phyloP scores from a whole-genome alignment of 1,140 invertebrate species.

The Melitaea cinxia region DNA sequence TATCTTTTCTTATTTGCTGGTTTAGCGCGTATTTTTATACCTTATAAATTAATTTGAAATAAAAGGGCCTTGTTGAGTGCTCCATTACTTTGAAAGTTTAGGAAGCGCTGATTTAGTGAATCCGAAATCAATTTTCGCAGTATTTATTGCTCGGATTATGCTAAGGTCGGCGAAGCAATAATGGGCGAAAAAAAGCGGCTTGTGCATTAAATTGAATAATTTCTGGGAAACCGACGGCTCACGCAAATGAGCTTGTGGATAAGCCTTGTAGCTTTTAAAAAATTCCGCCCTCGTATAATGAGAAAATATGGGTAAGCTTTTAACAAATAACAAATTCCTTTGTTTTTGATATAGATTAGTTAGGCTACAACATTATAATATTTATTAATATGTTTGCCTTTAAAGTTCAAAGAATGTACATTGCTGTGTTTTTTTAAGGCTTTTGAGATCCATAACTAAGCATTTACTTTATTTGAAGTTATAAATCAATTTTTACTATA shows the following conservation, averaged over 20 bases:
- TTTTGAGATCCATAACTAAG: too few relatives aligned
- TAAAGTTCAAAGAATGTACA: too few relatives aligned
- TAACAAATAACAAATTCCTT: neutral
- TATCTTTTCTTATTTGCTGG: too few relatives aligned
- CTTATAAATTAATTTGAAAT: too few relatives aligned
- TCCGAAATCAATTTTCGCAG: slow-evolving; percentile 44
- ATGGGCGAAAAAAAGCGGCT: slow-evolving; percentile 60
- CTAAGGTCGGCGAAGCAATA: slow-evolving; percentile 53
- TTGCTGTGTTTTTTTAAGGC: too few relatives aligned
- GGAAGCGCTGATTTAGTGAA: too few relatives aligned
- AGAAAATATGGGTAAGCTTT: slow-evolving; percentile 39
- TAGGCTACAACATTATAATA: neutral
- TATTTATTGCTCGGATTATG: slow-evolving; percentile 51
- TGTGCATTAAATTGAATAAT: slow-evolving; percentile 70
- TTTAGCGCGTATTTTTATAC: too few relatives aligned
- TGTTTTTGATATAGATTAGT: neutral
- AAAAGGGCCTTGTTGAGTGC: neutral
- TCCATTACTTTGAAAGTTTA: too few relatives aligned
- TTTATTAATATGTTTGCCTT: too few relatives aligned
- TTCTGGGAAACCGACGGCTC: slow-evolving; percentile 50
- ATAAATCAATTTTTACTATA: too few relatives aligned
- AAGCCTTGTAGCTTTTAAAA: slow-evolving; percentile 57
- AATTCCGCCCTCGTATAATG: slow-evolving; percentile 39
- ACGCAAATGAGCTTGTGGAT: slow-evolving; percentile 63
- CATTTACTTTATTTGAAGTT: too few relatives aligned